Evolutionary conservation across 2,113 vertebrate genomes (phyloP), one percentile per base, ranked within the genome.

Genomic region (Electrona antarctica): DNA sequence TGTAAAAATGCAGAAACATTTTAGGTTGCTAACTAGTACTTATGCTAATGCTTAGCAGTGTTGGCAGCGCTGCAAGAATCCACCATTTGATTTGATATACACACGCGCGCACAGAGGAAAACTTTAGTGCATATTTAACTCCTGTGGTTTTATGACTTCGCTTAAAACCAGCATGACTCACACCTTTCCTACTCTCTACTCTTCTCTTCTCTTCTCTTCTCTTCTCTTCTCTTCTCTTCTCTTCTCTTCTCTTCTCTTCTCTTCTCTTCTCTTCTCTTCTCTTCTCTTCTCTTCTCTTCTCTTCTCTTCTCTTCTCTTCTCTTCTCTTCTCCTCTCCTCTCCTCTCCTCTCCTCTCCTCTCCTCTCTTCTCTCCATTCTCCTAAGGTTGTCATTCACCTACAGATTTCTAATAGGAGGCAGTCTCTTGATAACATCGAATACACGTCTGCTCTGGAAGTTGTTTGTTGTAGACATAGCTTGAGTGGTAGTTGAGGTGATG

Each of bases 91-190:
- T 85, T 87, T 86, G 33, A 51, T 15, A 13, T 33, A 57, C 65
- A 28, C 13, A 48, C 14, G 41, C 55, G 66, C 67, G 80, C 59
- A 81, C 82, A 77, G 70, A 71, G 72, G 76, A 75, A 83, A 86
- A 77, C 79, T 69, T 66, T 68, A 67, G 70, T 11, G 7, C 68
- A 74, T 73, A 55, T 84, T 86, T 46, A 77, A 71, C 80, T 82
- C 83, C 80, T 64, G 83, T 69, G 79, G 88, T 81, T 89, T 89
- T 89, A 89, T 59, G 58, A 80, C 80, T 83, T 83, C 80, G 56
- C 70, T 81, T 77, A 82, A 83, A 84, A 86, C 79, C 81, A 88
- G 85, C 79, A 64, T 90, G 86, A 88, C 72, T 88, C 82, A 74
- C 82, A 89, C 84, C 84, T 88, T 82, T 75, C 71, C 55, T 73